Base-by-base conservation (phyloP, 1,140 invertebrate genomes). In the Atopsyche davidsoni region DNA sequence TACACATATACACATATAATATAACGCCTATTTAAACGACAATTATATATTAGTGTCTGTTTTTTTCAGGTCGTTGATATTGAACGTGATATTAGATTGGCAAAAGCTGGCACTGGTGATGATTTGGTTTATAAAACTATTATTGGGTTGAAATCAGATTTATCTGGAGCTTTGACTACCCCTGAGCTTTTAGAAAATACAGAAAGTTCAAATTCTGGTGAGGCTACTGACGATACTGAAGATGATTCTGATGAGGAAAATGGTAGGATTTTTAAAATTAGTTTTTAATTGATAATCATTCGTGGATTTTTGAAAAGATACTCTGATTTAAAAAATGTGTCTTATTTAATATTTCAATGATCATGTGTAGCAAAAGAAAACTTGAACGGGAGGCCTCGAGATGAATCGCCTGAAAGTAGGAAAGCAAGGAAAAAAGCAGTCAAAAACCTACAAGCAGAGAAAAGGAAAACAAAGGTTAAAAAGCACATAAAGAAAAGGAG, bases 401-500 rank as follows among this genome's bases (percentile, higher is more conserved):
- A 92, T 65, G 96, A 98, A 74, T 90, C 91, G 4, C 77, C 83
- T 0, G 85, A 90, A 50, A 86, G 85, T 54, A 92, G 87, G 73
- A 92, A 87, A 72, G 78, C 81, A 28, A 78, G 90, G 19, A 93
- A 94, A 61, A 90, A 92, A 59, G 82, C 81, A 6, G 72, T 92
- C 0, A 94, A 92, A 67, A 87, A 92, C 44, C 82, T 85, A 40
- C 82, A 95, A 64, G 86, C 91, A 13, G 92, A 96, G 59, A 96
- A 92, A 65, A 76, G 95, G 36, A 89, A 96, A 77, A 77, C 71
- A 0, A 97, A 98, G 79, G 77, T 93, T 1, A 96, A 96, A 56
- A 99, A 99, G 70, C 91, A 98, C 71, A 70, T 97, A 0, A 99
- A 99, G 64, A 97, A 98, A 63, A 77, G 85, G 60, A 85, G 87